Conservation (phyloP, 2,797 vertebrate genomes). For the Tarsius wallacei region DNA sequence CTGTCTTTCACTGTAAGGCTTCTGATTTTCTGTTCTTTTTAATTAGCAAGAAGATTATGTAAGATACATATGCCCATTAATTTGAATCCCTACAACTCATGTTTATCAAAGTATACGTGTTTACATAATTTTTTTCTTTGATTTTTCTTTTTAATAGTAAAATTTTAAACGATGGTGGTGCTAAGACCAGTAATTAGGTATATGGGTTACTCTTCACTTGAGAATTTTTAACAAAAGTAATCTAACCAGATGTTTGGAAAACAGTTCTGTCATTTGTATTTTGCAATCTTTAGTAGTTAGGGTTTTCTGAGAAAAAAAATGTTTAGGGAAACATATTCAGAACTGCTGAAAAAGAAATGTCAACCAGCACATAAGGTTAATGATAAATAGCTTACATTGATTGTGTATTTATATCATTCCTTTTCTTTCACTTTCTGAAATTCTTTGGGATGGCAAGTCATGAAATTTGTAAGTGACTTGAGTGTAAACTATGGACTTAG, state of each 20-base stretch:
- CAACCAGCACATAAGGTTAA: not conserved
- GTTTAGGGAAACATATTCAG: slow-evolving; percentile 21
- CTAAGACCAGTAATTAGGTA: not conserved
- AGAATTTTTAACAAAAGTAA: not conserved
- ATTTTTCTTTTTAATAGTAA: not conserved
- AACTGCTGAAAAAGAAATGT: not conserved
- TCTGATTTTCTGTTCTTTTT: not conserved
- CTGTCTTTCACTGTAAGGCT: not conserved
- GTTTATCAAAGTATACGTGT: not conserved
- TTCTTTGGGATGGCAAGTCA: not conserved
- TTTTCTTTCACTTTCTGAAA: slow-evolving; percentile 57
- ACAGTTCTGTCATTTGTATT: not conserved
- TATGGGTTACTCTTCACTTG: not conserved
- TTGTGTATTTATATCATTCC: not conserved
- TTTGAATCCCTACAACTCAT: not conserved
- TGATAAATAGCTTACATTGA: not conserved
- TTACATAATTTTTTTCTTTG: not conserved
- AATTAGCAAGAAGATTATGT: not conserved
- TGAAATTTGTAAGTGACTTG: slow-evolving; percentile 11
- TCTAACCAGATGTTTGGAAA: slow-evolving; percentile 1
- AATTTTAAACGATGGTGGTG: not conserved
- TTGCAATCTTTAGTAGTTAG: not conserved
- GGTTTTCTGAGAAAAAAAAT: slow-evolving; percentile 20
- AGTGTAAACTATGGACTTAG: not conserved
- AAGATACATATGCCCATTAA: not conserved